Percentiles rank a stretch among this genome's conserved stretches.
Evolutionary conservation across 2,797 vertebrate genomes (phyloP).

Genomic region (Phrynocephalus forsythii): DNA sequence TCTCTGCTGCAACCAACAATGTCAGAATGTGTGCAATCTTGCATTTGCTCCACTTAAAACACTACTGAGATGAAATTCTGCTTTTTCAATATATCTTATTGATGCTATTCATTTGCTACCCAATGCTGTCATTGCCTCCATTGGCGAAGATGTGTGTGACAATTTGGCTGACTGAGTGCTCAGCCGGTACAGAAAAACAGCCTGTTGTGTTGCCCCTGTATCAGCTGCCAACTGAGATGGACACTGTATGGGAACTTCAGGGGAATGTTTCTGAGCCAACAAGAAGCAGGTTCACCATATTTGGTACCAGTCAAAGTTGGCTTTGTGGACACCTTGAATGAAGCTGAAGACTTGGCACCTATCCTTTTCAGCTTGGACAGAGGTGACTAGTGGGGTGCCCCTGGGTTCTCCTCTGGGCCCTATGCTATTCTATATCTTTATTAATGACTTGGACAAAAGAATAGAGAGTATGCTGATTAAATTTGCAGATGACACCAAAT

Average conservation of each 20-base stretch:
- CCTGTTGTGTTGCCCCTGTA: not conserved
- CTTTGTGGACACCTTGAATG: not conserved
- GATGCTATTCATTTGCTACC: not conserved
- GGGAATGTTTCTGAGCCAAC: not conserved
- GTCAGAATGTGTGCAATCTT: constrained; percentile 50
- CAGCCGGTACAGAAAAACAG: not conserved
- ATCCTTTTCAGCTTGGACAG: no score
- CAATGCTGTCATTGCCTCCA: not conserved
- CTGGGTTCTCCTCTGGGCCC: no score
- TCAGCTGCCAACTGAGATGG: not conserved
- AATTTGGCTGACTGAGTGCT: not conserved
- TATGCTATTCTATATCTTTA: no score
- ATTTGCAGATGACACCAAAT: no score
- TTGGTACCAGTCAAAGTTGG: not conserved
- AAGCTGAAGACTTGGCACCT: no score
- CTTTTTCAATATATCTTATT: not conserved
- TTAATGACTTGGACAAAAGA: no score
- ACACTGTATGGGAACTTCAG: not conserved
- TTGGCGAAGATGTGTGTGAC: not conserved
- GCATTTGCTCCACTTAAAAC: constrained; percentile 27
- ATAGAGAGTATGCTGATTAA: no score
- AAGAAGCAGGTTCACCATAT: not conserved
- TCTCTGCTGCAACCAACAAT: constrained; percentile 28
- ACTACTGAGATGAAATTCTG: constrained; percentile 8
- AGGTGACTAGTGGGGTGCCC: no score